Evolutionary conservation across 1,140 invertebrate genomes (phyloP).

Genomic region (Zophobas morio): DNA sequence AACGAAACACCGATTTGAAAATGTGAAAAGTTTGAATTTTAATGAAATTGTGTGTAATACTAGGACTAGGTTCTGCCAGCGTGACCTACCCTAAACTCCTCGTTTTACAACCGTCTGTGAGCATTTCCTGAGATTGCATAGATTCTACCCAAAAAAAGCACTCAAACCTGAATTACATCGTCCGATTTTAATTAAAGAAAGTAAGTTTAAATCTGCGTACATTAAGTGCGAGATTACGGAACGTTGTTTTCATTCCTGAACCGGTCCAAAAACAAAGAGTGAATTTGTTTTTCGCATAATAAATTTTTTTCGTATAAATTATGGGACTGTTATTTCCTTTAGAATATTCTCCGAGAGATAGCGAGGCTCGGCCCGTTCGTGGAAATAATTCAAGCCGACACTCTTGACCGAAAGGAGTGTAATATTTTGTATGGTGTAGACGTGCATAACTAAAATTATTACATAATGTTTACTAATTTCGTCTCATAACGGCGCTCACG

Average conservation of each 20-base stretch:
- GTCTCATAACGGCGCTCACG: neutral
- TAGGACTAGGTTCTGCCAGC: neutral
- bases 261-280: constrained; percentile 21
- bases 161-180: constrained; percentile 19
- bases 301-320: constrained; percentile 18
- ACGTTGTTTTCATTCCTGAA: neutral
- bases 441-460: constrained; percentile 26
- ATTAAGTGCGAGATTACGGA: neutral
- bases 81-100: constrained; percentile 10
- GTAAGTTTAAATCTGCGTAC: constrained; percentile 10
- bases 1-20: neutral
- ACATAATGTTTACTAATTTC: constrained; percentile 32
- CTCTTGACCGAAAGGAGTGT: constrained; percentile 4
- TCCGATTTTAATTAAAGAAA: constrained; percentile 35
- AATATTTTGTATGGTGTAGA: neutral
- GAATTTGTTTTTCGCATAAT: constrained; percentile 17
- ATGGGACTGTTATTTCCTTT: constrained; percentile 15
- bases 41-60: neutral
- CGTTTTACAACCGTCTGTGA: constrained; percentile 19
- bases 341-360: neutral
- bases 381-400: constrained; percentile 15
- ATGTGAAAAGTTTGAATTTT: neutral
- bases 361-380: neutral
- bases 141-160: constrained; percentile 20
- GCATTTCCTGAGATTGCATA: constrained; percentile 25